Evolutionary conservation across 2,113 vertebrate genomes (phyloP), one percentile per base, ranked within the genome.

Genomic region (Xiphorhynchus elegans): DNA sequence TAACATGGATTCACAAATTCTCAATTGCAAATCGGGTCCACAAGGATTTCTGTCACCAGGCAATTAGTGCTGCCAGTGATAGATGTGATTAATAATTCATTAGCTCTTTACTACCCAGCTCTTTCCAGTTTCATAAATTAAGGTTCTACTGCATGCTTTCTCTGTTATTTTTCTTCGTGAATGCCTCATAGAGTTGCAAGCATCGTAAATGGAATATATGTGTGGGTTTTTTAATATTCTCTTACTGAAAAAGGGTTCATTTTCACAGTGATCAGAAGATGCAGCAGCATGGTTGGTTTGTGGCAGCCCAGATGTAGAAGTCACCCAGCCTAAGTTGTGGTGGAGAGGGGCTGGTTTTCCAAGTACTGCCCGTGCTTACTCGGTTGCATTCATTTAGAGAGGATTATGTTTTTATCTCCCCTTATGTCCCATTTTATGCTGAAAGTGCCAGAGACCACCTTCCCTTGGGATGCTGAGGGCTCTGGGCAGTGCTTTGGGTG

Each of bases 21-120:
- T 77, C 64, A 59, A 5, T 81, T 87, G 46, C 68, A 73, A 47
- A 63, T 37, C 3, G 42, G 28, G 49, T 75, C 75, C 86, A 56
- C 37, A 46, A 89, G 64, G 77, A 73, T 80, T 90, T 84, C 69
- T 4, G 19, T 89, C 73, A 59, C 64, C 67, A 78, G 56, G 79
- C 66, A 90, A 63, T 93, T 92, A 93, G 84, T 91, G 62, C 64
- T 89, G 74, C 52, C 46, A 79, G 33, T 70, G 77, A 90, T 86
- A 88, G 78, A 70, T 75, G 56, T 60, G 74, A 84, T 82, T 89
- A 84, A 89, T 87, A 93, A 77, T 91, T 89, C 44, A 29, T 35
- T 53, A 72, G 55, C 37, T 91, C 60, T 88, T 86, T 75, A 84
- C 88, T 91, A 42, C 25, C 15, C 26, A 37, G 64, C 52, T 90